Conservation (phyloP, 2,113 vertebrate genomes). For the Anseranas semipalmata region DNA sequence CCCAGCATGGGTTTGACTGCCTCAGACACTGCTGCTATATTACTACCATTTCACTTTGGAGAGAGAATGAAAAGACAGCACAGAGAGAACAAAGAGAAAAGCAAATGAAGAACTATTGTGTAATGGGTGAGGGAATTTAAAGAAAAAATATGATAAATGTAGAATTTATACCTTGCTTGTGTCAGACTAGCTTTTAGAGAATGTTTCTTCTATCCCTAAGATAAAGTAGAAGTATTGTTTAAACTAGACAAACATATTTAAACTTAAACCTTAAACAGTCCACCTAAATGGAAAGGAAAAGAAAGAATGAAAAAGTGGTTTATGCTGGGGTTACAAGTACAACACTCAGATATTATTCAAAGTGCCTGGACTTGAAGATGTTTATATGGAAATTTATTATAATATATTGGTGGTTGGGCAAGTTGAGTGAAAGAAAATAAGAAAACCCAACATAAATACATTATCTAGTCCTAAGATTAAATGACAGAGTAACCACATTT, state of each 20-base stretch:
- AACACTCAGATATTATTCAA: not conserved
- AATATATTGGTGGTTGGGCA: not conserved
- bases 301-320: not conserved
- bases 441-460: not conserved
- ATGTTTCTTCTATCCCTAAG: not conserved
- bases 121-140: not conserved
- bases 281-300: not conserved
- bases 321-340: not conserved
- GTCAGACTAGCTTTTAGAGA: not conserved
- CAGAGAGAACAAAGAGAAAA: not conserved
- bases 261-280: not conserved
- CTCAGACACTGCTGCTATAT: not conserved
- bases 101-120: not conserved
- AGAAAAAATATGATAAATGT: not conserved
- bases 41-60: not conserved
- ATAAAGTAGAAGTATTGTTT: not conserved
- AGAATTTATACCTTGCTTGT: not conserved
- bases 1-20: not conserved
- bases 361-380: not conserved
- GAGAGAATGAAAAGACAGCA: not conserved
- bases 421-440: not conserved
- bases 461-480: not conserved
- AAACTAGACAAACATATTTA: not conserved
- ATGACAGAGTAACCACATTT: not conserved
- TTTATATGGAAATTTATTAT: not conserved